Percentiles rank a stretch among this genome's conserved stretches.
These are phyloP conservation scores for Scotopteryx bipunctaria DNA, from an alignment of 2,888 invertebrate genomes.

Conservation along the genomic window DNA sequence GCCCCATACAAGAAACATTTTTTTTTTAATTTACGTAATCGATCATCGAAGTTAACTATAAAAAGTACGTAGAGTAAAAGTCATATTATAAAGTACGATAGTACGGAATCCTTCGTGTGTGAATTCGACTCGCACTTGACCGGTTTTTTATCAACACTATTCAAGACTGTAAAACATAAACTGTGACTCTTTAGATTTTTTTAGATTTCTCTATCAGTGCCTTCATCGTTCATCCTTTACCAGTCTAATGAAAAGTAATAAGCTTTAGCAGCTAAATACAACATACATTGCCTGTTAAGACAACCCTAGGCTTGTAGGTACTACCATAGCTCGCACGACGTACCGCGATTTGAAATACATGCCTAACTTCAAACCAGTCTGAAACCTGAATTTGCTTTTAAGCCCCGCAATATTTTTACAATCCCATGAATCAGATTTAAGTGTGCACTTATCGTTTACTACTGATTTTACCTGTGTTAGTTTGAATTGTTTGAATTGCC, in stretches of 20 bases:
- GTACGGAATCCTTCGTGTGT: too few species aligned
- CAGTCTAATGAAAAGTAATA: too few species aligned
- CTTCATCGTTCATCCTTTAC: not conserved
- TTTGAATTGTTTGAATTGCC: not conserved
- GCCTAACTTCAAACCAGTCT: constrained; percentile 15
- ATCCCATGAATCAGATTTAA: constrained; percentile 41
- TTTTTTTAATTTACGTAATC: too few species aligned
- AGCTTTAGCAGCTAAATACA: not conserved
- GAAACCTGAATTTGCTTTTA: constrained; percentile 6
- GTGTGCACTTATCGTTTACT: constrained; percentile 33
- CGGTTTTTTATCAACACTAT: too few species aligned
- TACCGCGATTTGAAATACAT: constrained; percentile 6
- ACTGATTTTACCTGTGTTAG: constrained; percentile 21
- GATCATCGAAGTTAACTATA: too few species aligned
- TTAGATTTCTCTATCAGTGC: too few species aligned
- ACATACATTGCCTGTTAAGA: not conserved
- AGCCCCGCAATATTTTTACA: constrained; percentile 38
- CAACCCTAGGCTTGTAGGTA: constrained; percentile 13
- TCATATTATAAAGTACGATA: too few species aligned
- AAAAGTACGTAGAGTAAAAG: too few species aligned
- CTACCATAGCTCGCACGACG: constrained; percentile 10
- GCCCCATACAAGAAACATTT: too few species aligned
- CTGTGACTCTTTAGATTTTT: too few species aligned
- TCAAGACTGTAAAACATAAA: too few species aligned
- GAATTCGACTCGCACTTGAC: too few species aligned